Conservation (phyloP, 2,797 vertebrate genomes). For the Phataginus tricuspis region DNA sequence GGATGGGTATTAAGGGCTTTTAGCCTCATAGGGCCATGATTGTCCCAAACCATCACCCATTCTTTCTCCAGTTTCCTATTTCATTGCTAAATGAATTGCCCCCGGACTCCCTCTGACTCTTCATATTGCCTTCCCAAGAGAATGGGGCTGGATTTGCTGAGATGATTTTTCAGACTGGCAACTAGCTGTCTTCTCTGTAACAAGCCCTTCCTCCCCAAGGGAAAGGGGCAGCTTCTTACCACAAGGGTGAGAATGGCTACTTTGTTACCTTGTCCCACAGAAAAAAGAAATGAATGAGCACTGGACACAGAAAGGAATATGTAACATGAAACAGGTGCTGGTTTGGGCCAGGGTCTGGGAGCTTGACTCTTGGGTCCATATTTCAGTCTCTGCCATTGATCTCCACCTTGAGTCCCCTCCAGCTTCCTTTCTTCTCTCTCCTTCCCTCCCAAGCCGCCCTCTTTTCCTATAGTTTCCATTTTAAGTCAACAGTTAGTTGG, state of each 20-base stretch:
- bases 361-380: constrained; percentile 35
- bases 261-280: constrained; percentile 78
- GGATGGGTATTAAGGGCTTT: neutral
- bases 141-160: neutral
- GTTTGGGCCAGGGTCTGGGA: constrained; percentile 27
- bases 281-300: constrained; percentile 35
- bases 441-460: neutral
- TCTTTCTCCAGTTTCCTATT: neutral
- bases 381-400: constrained; percentile 72
- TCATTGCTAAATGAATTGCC: neutral
- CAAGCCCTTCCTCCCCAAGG: neutral
- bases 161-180: neutral
- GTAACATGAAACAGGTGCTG: constrained; percentile 47
- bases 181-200: constrained; percentile 41
- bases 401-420: constrained; percentile 37
- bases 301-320: constrained; percentile 72
- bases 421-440: constrained; percentile 25
- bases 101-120: neutral
- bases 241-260: constrained; percentile 43
- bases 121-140: neutral
- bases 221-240: neutral
- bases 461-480: constrained; percentile 66
- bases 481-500: constrained; percentile 72
- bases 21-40: neutral
- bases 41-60: neutral